These are phyloP conservation scores for Conistra vaccinii DNA, from an alignment of 2,888 invertebrate genomes.

Conservation along the genomic window DNA sequence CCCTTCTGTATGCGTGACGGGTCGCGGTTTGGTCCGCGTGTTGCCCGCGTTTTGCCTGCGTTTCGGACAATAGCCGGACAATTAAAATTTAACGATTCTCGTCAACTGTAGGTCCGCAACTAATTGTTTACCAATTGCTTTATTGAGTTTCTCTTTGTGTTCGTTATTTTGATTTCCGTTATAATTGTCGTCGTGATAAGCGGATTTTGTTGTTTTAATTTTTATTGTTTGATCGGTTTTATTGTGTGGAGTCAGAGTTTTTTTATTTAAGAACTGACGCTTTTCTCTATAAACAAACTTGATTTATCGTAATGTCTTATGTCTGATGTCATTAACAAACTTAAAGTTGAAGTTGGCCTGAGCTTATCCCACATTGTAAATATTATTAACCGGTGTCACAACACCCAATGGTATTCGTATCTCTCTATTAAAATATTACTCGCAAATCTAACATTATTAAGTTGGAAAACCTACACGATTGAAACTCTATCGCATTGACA, in stretches of 20 bases:
- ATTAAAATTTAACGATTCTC: conserved; percentile 64
- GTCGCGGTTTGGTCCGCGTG: conserved; percentile 35
- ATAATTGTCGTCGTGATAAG: conserved; percentile 52
- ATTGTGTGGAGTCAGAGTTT: background rate
- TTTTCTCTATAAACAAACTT: background rate
- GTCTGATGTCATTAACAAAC: no score
- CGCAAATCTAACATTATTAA: background rate
- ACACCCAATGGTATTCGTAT: no score
- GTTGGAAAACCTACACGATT: background rate
- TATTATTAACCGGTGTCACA: no score
- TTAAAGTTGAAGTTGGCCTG: no score
- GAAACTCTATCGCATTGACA: conserved; percentile 2
- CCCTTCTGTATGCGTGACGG: conserved; percentile 48
- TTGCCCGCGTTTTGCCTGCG: conserved; percentile 36
- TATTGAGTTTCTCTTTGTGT: conserved; percentile 54
- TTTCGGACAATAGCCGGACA: conserved; percentile 63
- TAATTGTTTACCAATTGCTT: conserved; percentile 66
- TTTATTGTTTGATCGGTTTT: conserved; percentile 31
- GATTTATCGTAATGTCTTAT: background rate
- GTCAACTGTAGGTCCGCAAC: conserved; percentile 50
- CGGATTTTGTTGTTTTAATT: conserved; percentile 42
- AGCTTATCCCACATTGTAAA: no score
- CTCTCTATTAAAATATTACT: no score
- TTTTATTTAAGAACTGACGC: no score
- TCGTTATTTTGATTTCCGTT: conserved; percentile 55